Evolutionary conservation across 2,113 vertebrate genomes (phyloP), one percentile per base, ranked within the genome.

Genomic region (Pluvialis apricaria): DNA sequence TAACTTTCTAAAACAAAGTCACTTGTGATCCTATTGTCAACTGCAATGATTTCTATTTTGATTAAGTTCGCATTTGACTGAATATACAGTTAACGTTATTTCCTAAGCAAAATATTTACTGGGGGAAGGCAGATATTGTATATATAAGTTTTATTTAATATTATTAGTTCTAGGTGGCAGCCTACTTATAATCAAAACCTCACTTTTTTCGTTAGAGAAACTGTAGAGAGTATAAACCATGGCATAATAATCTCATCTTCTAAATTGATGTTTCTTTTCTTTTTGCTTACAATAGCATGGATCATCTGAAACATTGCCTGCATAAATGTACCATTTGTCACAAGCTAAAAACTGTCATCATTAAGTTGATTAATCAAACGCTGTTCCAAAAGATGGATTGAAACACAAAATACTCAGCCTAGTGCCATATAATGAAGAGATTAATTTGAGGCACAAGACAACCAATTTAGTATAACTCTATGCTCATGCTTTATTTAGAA

Each of bases 341-440:
- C 87, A 83, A 97, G 88, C 95, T 97, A 97, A 98, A 98, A 96
- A 96, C 94, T 98, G 96, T 98, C 97, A 97, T 97, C 92, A 96
- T 98, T 98, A 98, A 97, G 94, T 98, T 98, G 98, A 98, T 97
- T 97, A 98, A 98, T 98, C 97, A 98, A 98, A 98, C 94, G 95
- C 94, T 97, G 97, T 83, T 98, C 93, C 97, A 97, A 98, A 96
- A 98, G 97, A 98, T 98, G 93, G 86, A 94, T 98, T 97, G 98
- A 98, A 98, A 98, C 97, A 97, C 90, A 96, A 97, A 97, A 96
- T 97, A 98, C 96, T 98, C 98, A 98, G 97, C 87, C 96, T 91
- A 96, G 84, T 97, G 96, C 94, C 97, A 97, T 82, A 96, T 98
- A 99, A 98, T 98, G 96, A 98, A 98, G 97, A 98, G 98, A 98